A percentile compares a stretch with the other conserved stretches of the same genome.
Conservation (phyloP, 2,113 vertebrate genomes). For the Ochotona curzoniae region DNA sequence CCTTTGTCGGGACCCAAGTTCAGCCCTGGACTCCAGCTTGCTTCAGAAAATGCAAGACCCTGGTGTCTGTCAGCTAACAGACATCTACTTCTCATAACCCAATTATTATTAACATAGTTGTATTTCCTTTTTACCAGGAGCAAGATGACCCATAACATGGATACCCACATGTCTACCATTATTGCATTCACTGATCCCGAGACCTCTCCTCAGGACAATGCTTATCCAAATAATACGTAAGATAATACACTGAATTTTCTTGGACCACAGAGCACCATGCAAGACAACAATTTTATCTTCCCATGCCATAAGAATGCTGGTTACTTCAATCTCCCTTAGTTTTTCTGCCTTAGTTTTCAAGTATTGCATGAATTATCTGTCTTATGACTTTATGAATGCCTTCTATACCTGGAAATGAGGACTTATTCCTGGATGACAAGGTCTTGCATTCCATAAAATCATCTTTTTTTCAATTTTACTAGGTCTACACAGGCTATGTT, state of each 20-base stretch:
- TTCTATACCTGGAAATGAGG: not conserved
- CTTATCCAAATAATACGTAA: not conserved
- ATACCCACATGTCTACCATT: no score
- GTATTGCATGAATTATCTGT: not conserved
- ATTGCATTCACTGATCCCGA: no score
- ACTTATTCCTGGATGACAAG: not conserved
- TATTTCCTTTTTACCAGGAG: no score
- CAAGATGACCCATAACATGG: no score
- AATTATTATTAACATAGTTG: no score
- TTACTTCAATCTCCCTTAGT: not conserved
- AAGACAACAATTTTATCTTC: not conserved
- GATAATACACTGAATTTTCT: not conserved
- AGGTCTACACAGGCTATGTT: not conserved
- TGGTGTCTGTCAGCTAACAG: no score
- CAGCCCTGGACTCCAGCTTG: no score
- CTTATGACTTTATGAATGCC: not conserved
- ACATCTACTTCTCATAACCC: no score
- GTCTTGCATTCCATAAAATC: conserved; percentile 14
- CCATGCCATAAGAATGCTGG: not conserved
- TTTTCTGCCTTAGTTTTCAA: not conserved
- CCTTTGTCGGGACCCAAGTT: no score
- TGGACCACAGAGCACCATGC: not conserved
- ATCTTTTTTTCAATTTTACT: not conserved
- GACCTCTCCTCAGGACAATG: not conserved
- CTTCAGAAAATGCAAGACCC: no score